These are phyloP conservation scores for Octonoba sinensis DNA, from an alignment of 2,888 invertebrate species.

Conservation along the genomic window DNA sequence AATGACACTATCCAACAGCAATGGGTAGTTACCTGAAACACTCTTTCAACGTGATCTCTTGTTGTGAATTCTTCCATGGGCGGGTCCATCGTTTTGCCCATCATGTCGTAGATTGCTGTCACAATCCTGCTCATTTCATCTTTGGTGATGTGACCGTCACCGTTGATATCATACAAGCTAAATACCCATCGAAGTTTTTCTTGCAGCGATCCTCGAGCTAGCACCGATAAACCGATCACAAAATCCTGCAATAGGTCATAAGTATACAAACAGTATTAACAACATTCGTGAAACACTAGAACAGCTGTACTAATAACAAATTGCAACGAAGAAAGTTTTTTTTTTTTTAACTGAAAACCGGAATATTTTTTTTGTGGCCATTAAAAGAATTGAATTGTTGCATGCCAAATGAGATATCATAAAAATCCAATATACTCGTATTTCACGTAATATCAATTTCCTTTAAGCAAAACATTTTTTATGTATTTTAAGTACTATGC, in stretches of 20 bases:
- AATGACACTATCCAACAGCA: no score
- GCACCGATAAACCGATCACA: slow-evolving; percentile 74
- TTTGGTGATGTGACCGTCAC: slow-evolving; percentile 73
- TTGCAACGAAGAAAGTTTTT: no score
- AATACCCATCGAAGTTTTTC: slow-evolving; percentile 76
- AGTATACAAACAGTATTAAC: no score
- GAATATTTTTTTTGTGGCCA: no score
- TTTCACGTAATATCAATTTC: no score
- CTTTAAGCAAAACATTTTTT: not conserved
- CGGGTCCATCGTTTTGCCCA: slow-evolving; percentile 84
- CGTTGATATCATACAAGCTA: slow-evolving; percentile 74
- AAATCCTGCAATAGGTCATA: slow-evolving; percentile 71
- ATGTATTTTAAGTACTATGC: no score
- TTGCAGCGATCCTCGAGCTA: slow-evolving; percentile 73
- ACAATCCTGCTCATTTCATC: slow-evolving; percentile 74
- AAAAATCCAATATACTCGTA: no score
- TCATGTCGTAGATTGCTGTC: slow-evolving; percentile 74
- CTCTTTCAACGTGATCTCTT: slow-evolving; percentile 73
- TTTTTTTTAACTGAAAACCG: no score
- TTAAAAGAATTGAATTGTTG: no score
- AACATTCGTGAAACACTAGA: no score
- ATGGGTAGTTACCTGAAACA: slow-evolving; percentile 72
- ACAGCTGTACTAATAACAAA: no score
- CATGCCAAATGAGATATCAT: no score
- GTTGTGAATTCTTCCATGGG: slow-evolving; percentile 73